Evolutionary conservation across 2,888 invertebrate genomes (phyloP).

Genomic region (Meliscaeva auricollis): DNA sequence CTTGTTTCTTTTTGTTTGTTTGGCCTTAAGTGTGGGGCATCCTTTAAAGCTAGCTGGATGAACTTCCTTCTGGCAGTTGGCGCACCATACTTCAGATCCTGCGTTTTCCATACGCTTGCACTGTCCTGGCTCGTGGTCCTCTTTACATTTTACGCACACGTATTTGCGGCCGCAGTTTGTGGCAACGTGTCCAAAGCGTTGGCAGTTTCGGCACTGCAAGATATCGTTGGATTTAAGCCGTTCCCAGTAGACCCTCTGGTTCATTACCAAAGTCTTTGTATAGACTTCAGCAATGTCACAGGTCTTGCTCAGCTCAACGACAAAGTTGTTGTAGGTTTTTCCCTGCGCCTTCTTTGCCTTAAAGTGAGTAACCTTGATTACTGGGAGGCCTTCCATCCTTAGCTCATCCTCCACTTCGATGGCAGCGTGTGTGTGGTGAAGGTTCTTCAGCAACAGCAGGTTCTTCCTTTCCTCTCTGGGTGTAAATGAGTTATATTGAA

Average conservation of each 20-base stretch:
- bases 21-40: background rate
- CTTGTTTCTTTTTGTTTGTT: background rate
- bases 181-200: background rate
- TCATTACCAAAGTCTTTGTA: background rate
- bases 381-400: too few species aligned
- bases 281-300: background rate
- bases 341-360: background rate
- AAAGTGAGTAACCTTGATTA: too few species aligned
- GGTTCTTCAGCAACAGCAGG: too few species aligned
- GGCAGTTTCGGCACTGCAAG: background rate
- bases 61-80: background rate
- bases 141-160: background rate
- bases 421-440: too few species aligned
- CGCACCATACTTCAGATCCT: background rate
- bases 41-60: background rate
- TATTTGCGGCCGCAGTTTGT: background rate
- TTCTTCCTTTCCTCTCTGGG: too few species aligned
- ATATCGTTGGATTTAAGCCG: background rate
- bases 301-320: background rate
- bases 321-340: background rate
- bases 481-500: too few species aligned
- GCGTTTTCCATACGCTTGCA: background rate
- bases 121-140: background rate
- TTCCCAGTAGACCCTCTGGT: background rate
- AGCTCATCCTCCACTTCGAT: too few species aligned